A percentile compares a stretch with the other conserved stretches of the same genome.
phyloP scores from a whole-genome alignment of 2,797 vertebrate species.

The Myotis daubentonii region DNA sequence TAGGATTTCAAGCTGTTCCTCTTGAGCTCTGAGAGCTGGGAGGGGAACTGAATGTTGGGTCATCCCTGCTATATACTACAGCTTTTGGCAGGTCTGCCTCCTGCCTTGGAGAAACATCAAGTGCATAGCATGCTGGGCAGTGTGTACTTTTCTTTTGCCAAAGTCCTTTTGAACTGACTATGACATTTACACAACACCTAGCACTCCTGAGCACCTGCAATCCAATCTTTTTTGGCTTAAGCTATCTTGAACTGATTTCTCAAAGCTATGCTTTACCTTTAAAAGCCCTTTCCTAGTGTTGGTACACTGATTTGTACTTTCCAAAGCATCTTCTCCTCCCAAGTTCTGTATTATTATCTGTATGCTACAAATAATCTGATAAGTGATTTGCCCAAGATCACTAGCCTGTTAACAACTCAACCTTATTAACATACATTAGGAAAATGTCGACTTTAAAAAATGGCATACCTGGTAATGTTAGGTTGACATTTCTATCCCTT shows the following conservation, averaged over 20 bases:
- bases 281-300: not conserved
- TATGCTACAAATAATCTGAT: not conserved
- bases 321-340: not conserved
- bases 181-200: conserved; percentile 62
- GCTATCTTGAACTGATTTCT: not conserved
- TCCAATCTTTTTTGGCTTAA: conserved; percentile 16
- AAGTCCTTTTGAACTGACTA: conserved; percentile 59
- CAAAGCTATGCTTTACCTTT: not conserved
- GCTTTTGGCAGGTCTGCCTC: conserved; percentile 24
- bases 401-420: not conserved
- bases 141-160: conserved; percentile 69
- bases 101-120: conserved; percentile 53
- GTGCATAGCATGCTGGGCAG: conserved; percentile 47
- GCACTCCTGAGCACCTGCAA: conserved; percentile 5
- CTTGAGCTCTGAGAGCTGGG: conserved; percentile 39
- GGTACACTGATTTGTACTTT: not conserved
- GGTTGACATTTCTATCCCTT: conserved; percentile 36
- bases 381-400: conserved; percentile 18
- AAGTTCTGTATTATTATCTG: not conserved
- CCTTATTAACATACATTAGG: not conserved
- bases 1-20: conserved; percentile 81
- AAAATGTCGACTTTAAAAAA: conserved; percentile 25
- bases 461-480: not conserved
- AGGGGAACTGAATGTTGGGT: conserved; percentile 42
- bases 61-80: conserved; percentile 38